phyloP scores from a whole-genome alignment of 2,888 invertebrate species.

The Microdon myrmicae region DNA sequence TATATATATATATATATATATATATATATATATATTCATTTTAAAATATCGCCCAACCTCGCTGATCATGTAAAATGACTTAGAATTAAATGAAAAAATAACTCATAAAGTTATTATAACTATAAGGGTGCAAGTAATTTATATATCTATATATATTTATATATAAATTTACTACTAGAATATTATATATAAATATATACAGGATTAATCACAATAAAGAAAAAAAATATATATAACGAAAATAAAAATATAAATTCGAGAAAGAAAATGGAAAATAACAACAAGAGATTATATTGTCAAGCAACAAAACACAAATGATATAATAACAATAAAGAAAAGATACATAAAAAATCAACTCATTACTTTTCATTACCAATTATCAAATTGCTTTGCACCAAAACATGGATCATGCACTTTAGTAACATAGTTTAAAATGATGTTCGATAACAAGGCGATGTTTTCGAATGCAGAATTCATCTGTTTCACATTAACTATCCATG shows the following conservation, averaged over 20 bases:
- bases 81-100: constrained; percentile 42
- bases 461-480: too few relatives aligned
- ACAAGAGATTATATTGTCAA: constrained; percentile 35
- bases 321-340: constrained; percentile 27
- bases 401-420: too few relatives aligned
- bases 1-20: constrained; percentile 15
- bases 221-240: constrained; percentile 5
- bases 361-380: too few relatives aligned
- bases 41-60: constrained; percentile 55
- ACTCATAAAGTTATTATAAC: constrained; percentile 16
- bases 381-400: too few relatives aligned
- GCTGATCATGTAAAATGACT: constrained; percentile 56
- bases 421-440: too few relatives aligned
- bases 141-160: constrained; percentile 50
- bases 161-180: constrained; percentile 45
- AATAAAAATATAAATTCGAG: constrained; percentile 18
- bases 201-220: constrained; percentile 25
- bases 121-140: constrained; percentile 36
- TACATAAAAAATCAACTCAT: too few relatives aligned
- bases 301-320: constrained; percentile 23
- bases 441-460: too few relatives aligned
- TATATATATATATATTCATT: constrained; percentile 23
- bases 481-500: too few relatives aligned
- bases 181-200: constrained; percentile 50
- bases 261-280: constrained; percentile 20